phyloP scores from a whole-genome alignment of 2,113 vertebrate genomes.

The Upupa epops region DNA sequence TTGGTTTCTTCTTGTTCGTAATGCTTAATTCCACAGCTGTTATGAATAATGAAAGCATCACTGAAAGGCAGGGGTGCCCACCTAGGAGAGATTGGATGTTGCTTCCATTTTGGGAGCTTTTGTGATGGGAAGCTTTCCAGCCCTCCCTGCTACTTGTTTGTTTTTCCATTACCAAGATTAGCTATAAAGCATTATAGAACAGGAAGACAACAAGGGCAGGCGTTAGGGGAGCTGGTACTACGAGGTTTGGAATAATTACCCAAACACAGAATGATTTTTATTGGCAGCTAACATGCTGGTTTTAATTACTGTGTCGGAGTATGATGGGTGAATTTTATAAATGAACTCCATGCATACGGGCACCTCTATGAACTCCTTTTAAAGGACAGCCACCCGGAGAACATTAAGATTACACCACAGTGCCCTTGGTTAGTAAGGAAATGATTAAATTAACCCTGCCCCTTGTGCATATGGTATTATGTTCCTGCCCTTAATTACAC shows the following conservation, averaged over 20 bases:
- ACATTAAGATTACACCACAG: constrained; percentile 39
- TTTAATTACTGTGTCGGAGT: constrained; percentile 48
- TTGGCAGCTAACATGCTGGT: constrained; percentile 12
- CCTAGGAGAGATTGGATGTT: not conserved
- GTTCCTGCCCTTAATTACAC: constrained; percentile 43
- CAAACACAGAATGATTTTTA: constrained; percentile 43
- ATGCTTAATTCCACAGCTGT: constrained; percentile 38
- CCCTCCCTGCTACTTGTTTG: not conserved
- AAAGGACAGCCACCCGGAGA: constrained; percentile 36
- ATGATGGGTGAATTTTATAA: constrained; percentile 21
- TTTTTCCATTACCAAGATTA: constrained; percentile 46
- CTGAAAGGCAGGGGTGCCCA: constrained; percentile 18
- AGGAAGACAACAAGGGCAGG: not conserved
- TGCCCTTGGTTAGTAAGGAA: constrained; percentile 30
- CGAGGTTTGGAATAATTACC: constrained; percentile 9
- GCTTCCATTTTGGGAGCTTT: not conserved
- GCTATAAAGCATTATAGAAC: constrained; percentile 8
- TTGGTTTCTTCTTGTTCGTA: constrained; percentile 10
- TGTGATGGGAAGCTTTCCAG: not conserved
- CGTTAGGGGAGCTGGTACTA: not conserved
- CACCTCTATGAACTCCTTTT: not conserved
- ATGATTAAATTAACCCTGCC: constrained; percentile 39
- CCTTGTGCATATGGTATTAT: constrained; percentile 13
- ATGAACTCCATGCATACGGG: constrained; percentile 13
- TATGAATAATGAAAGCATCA: constrained; percentile 8